A percentile compares a stretch with the other conserved stretches of the same genome.
These are phyloP conservation scores for Pissodes strobi DNA, from an alignment of 1,140 invertebrate genomes.

Conservation along the genomic window DNA sequence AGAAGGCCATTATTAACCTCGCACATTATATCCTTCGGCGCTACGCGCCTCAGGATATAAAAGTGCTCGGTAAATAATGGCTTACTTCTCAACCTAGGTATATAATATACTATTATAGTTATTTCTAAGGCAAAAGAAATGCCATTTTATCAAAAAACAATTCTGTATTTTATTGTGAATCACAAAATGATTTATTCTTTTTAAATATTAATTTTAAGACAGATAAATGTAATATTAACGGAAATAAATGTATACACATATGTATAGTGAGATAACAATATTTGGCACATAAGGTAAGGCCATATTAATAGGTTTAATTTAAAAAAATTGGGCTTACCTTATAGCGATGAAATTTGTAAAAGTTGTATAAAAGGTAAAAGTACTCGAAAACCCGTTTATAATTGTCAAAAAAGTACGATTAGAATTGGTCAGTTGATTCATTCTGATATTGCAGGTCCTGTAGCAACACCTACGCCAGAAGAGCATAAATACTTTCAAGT, in stretches of 20 bases:
- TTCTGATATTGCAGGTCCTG: conserved; percentile 50
- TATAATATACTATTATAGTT: too few relatives aligned
- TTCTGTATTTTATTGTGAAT: neutral
- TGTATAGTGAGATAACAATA: neutral
- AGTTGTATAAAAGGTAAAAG: conserved; percentile 41
- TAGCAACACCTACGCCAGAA: conserved; percentile 44
- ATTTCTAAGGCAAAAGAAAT: neutral
- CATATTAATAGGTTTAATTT: conserved; percentile 26
- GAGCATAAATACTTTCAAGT: conserved; percentile 51
- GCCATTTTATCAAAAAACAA: neutral
- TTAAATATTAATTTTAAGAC: neutral
- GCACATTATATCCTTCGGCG: too few relatives aligned
- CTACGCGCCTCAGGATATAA: too few relatives aligned
- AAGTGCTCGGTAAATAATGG: too few relatives aligned
- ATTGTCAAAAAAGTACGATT: conserved; percentile 32
- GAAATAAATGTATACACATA: neutral
- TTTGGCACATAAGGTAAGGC: conserved; percentile 34
- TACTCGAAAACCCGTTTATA: conserved; percentile 42
- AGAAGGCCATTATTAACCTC: too few relatives aligned
- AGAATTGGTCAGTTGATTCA: conserved; percentile 44
- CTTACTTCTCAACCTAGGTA: too few relatives aligned
- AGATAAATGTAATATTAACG: neutral
- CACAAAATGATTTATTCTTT: neutral
- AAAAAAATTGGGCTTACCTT: conserved; percentile 20
- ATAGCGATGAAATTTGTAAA: conserved; percentile 35